phyloP scores from a whole-genome alignment of 2,797 vertebrate genomes.

The Hydrocynus forskahlii region DNA sequence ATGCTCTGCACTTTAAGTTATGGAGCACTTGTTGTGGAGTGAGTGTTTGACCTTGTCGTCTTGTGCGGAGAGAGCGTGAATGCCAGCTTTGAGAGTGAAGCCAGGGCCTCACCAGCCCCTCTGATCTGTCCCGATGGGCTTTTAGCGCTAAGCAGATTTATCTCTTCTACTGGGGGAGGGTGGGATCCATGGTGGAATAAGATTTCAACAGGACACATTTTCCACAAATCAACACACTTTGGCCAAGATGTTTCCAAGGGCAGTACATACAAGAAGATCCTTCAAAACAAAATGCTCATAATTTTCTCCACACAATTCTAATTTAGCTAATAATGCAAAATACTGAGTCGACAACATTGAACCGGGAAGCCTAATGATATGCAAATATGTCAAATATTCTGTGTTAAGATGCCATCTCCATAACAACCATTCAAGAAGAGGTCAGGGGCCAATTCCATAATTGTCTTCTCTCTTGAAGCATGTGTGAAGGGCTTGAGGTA shows the following conservation, averaged over 20 bases:
- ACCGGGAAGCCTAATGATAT: constrained; percentile 37
- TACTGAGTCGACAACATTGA: constrained; percentile 10
- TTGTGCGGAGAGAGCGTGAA: constrained; percentile 56
- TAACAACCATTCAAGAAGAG: constrained; percentile 58
- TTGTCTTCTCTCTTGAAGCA: constrained; percentile 53
- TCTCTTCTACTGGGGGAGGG: constrained; percentile 58
- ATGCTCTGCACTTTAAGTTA: constrained; percentile 57
- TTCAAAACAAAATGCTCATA: not conserved
- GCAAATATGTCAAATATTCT: constrained; percentile 48
- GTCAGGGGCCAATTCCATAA: constrained; percentile 65
- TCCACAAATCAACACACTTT: constrained; percentile 35
- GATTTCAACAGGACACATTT: constrained; percentile 53
- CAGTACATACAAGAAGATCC: not conserved
- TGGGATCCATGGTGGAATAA: constrained; percentile 36
- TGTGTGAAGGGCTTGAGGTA: constrained; percentile 56
- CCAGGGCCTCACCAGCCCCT: constrained; percentile 49
- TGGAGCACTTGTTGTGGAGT: constrained; percentile 52
- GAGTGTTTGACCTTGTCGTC: constrained; percentile 62
- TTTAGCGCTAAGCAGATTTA: constrained; percentile 69
- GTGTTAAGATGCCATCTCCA: constrained; percentile 57
- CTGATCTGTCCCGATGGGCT: constrained; percentile 61
- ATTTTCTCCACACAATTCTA: not conserved
- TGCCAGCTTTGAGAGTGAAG: constrained; percentile 53
- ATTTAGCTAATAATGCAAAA: not conserved
- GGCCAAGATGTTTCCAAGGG: constrained; percentile 28